Conservation (phyloP, 2,113 vertebrate species). For the Macroglossus sobrinus region DNA sequence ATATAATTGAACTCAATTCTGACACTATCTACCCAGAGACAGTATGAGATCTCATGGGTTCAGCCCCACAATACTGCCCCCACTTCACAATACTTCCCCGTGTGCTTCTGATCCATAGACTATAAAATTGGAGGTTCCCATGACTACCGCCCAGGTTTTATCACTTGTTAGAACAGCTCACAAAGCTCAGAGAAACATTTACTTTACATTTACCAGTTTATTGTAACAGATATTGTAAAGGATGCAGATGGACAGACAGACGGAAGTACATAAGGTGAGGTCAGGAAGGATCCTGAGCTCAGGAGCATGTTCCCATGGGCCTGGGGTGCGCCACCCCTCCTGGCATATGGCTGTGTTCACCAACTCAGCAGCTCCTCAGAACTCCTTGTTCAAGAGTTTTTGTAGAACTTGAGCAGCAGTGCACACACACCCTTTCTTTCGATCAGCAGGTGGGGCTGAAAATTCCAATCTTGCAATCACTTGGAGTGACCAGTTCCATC, state of each 20-base stretch:
- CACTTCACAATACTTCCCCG: not conserved
- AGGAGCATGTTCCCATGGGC: not conserved
- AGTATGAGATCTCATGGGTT: not conserved
- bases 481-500: not conserved
- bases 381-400: not conserved
- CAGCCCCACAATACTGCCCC: not conserved
- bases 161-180: not conserved
- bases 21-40: not conserved
- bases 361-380: not conserved
- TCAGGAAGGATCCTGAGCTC: not conserved
- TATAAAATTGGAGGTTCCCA: not conserved
- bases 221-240: not conserved
- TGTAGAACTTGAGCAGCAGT: not conserved
- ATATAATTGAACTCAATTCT: not conserved
- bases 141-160: rapidly evolving
- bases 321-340: not conserved
- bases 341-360: not conserved
- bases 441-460: not conserved
- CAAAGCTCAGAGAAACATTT: not conserved
- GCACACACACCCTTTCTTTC: not conserved
- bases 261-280: not conserved
- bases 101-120: not conserved
- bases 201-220: not conserved
- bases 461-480: not conserved
- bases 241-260: not conserved